Base-by-base conservation (phyloP, 1,140 invertebrate species). In the Scaptomyza hsui region DNA sequence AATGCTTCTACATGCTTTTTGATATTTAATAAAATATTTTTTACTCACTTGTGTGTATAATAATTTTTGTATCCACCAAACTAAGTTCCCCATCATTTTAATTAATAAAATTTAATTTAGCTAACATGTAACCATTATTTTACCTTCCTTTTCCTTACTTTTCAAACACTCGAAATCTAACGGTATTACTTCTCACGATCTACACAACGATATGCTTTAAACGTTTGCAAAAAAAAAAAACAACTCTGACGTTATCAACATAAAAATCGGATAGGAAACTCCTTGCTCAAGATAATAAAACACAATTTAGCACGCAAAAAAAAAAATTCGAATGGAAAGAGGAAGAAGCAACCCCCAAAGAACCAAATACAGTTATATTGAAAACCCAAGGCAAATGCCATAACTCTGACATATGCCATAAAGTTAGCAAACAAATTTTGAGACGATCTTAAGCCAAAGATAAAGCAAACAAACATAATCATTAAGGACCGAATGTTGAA, bases 381-480 rank as follows among this genome's bases (percentile, higher is more conserved):
- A 52, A 86, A 86, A 71, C 73, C 81, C 73, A 52, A 62, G 56
- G 32, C 53, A 63, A 68, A 62, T 49, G 39, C 65, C 81, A 86
- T 81, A 86, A 81, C 78, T 86, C 77, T 65, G 44, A 65, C 81
- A 86, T 75, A 86, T 88, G 81, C 72, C 64, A 52, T 47, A 76
- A 75, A 81, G 81, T 86, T 86, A 37, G 65, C 77, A 88, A 81
- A 86, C 76, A 81, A 77, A 88, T 74, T 75, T 56, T 29, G 7
- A 44, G 32, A 13, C 48, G 82, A 86, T 86, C 83, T 64, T 60
- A 15, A 72, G 78, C 32, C 65, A 35, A 2, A 78, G 82, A 86
- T 86, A 86, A 88, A 70, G 47, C 41, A 74, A 85, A 86, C 78
- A 86, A 86, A 86, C 67, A 74, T 71, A 75, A 70, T 78, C 71